Conservation (phyloP, 2,113 vertebrate genomes). For the Pachycephala philippinensis region DNA sequence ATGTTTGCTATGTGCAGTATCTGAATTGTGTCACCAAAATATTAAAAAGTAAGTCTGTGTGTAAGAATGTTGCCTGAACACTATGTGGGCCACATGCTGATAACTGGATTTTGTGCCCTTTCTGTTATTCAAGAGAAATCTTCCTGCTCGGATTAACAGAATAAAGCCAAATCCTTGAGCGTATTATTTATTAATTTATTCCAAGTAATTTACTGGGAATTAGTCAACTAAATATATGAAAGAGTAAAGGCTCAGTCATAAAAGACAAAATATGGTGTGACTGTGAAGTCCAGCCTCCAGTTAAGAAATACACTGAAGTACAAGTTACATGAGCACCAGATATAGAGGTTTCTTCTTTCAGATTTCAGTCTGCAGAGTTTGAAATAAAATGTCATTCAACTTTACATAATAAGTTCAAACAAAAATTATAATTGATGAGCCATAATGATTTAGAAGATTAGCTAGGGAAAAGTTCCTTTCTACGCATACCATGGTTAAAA, state of each 20-base stretch:
- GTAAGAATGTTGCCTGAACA: background rate
- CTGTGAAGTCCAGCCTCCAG: background rate
- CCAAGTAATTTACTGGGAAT: background rate
- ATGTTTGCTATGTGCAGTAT: background rate
- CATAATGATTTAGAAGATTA: slow-evolving; percentile 55
- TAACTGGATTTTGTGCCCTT: background rate
- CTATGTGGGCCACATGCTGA: background rate
- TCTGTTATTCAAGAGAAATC: background rate
- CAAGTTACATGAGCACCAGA: background rate
- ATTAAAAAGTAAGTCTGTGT: background rate
- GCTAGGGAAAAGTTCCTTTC: slow-evolving; percentile 23
- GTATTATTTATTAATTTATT: background rate
- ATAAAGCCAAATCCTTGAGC: background rate
- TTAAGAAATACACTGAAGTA: slow-evolving; percentile 32
- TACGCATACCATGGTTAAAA: background rate
- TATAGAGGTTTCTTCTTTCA: slow-evolving; percentile 13
- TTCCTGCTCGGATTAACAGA: background rate
- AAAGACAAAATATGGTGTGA: background rate
- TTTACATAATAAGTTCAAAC: slow-evolving; percentile 38
- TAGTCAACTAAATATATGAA: background rate
- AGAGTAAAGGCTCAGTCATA: background rate
- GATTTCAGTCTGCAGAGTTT: slow-evolving; percentile 19
- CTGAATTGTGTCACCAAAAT: background rate
- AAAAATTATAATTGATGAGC: slow-evolving; percentile 59
- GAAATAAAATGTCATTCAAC: slow-evolving; percentile 9